These are phyloP conservation scores for Phaedon cochleariae DNA, from an alignment of 2,888 invertebrate species.

Conservation along the genomic window DNA sequence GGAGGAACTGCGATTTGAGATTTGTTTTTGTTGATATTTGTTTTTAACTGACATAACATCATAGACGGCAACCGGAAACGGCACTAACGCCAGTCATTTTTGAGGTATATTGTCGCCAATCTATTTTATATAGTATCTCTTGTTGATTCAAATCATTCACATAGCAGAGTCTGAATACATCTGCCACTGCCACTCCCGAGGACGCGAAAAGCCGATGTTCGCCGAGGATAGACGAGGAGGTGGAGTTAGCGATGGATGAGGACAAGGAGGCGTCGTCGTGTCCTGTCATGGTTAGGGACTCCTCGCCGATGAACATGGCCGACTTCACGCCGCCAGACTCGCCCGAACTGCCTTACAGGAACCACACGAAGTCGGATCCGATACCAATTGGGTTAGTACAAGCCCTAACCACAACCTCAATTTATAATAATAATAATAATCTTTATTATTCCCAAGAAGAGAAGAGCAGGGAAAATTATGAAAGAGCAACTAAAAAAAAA, in stretches of 20 bases:
- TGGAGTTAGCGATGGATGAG: conserved; percentile 61
- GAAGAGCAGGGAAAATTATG: too few species aligned
- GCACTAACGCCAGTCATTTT: too few species aligned
- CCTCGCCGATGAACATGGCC: conserved; percentile 33
- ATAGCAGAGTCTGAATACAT: conserved; percentile 71
- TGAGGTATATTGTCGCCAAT: too few species aligned
- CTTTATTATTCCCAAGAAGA: too few species aligned
- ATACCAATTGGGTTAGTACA: conserved; percentile 76
- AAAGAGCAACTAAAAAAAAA: too few species aligned
- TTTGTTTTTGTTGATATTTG: too few species aligned
- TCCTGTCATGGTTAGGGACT: conserved; percentile 40
- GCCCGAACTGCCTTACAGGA: conserved; percentile 52
- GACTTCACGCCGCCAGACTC: conserved; percentile 42
- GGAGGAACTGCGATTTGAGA: too few species aligned
- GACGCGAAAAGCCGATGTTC: conserved; percentile 60
- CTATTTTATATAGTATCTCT: too few species aligned
- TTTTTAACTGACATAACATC: too few species aligned
- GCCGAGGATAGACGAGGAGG: conserved; percentile 77
- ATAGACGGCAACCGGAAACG: too few species aligned
- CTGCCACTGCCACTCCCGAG: conserved; percentile 67
- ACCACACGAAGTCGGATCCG: conserved; percentile 69
- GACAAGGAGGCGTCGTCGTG: conserved; percentile 42
- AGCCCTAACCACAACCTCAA: too few species aligned
- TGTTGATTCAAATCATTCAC: conserved; percentile 23
- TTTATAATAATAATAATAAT: too few species aligned